phyloP scores from a whole-genome alignment of 2,888 invertebrate genomes.

The Eupelmus urozonus region DNA sequence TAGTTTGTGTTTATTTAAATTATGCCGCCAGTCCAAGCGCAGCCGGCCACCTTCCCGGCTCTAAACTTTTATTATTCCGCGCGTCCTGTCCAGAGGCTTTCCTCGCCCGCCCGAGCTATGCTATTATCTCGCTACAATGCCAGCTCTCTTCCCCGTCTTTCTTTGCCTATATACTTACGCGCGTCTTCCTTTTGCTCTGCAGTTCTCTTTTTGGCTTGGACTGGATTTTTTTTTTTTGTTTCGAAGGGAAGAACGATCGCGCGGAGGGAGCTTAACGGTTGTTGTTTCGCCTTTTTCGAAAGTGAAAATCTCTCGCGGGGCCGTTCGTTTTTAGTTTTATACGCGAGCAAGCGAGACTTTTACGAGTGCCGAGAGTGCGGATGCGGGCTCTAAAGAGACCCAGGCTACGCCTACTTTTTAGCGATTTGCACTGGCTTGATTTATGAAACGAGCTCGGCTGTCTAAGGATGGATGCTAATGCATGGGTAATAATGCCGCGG shows the following conservation, averaged over 20 bases:
- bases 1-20: slow-evolving; percentile 65
- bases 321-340: slow-evolving; percentile 47
- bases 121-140: slow-evolving; percentile 63
- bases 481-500: too few relatives aligned
- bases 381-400: slow-evolving; percentile 19
- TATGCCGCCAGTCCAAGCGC: slow-evolving; percentile 56
- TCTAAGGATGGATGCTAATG: too few relatives aligned
- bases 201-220: slow-evolving; percentile 56
- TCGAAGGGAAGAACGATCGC: slow-evolving; percentile 28
- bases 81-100: slow-evolving; percentile 56
- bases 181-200: slow-evolving; percentile 43
- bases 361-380: slow-evolving; percentile 17
- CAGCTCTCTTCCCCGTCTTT: slow-evolving; percentile 36
- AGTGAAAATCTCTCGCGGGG: slow-evolving; percentile 52
- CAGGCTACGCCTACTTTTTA: neutral
- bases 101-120: slow-evolving; percentile 55
- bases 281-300: slow-evolving; percentile 44
- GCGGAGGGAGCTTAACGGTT: slow-evolving; percentile 20
- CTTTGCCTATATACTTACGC: slow-evolving; percentile 42
- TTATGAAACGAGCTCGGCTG: neutral
- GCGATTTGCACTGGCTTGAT: slow-evolving; percentile 16
- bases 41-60: slow-evolving; percentile 20
- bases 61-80: slow-evolving; percentile 65
- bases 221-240: neutral
- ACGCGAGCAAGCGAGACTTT: slow-evolving; percentile 46